phyloP scores from a whole-genome alignment of 2,113 vertebrate genomes.

The Atlantisia rogersi region DNA sequence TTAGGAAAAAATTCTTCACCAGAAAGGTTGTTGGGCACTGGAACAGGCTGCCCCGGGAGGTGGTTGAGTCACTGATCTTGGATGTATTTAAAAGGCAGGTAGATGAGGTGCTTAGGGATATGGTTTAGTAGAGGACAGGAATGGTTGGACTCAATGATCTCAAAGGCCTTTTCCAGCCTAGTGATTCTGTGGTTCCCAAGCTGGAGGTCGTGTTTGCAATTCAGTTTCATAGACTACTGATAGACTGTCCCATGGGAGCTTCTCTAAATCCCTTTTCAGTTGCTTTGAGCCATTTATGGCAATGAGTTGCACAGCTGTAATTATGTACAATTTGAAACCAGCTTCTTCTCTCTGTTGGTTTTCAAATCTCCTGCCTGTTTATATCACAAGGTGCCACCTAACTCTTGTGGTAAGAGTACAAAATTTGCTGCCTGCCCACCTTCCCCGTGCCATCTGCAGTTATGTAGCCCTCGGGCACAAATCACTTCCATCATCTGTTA shows the following conservation, averaged over 20 bases:
- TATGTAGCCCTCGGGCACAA: not conserved
- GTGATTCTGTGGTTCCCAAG: not conserved
- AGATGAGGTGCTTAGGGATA: too few relatives aligned
- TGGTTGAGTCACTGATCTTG: too few relatives aligned
- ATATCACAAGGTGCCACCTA: not conserved
- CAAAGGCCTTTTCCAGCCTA: too few relatives aligned
- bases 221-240: not conserved
- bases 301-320: not conserved
- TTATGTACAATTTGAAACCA: not conserved
- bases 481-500: not conserved
- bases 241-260: not conserved
- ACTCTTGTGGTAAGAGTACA: not conserved
- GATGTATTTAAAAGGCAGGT: too few relatives aligned
- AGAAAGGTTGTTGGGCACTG: too few relatives aligned
- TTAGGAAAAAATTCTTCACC: too few relatives aligned
- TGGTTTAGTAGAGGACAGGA: too few relatives aligned
- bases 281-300: constrained; percentile 29
- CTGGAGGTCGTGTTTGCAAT: not conserved
- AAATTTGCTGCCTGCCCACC: not conserved
- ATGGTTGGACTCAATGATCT: too few relatives aligned
- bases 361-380: not conserved
- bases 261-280: not conserved
- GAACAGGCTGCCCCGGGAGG: too few relatives aligned
- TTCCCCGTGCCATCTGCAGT: not conserved
- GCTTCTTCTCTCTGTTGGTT: not conserved